These are phyloP conservation scores for Chitala chitala DNA, from an alignment of 2,113 vertebrate genomes.

Conservation along the genomic window DNA sequence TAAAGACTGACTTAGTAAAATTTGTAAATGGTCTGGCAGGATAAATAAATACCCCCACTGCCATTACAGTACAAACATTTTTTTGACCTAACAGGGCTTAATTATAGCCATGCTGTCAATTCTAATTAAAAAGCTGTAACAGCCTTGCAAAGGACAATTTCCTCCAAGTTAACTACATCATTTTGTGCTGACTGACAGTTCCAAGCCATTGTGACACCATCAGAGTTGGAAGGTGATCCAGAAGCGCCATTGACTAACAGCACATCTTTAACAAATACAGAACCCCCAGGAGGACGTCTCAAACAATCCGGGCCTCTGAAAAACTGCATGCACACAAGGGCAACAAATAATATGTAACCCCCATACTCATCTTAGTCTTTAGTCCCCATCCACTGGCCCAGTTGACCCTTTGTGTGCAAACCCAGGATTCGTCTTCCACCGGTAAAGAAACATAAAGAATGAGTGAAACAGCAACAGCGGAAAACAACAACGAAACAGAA, in stretches of 20 bases:
- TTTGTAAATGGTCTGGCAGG: not conserved
- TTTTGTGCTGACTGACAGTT: conserved; percentile 17
- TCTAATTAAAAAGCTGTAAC: conserved; percentile 8
- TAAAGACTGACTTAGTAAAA: no score
- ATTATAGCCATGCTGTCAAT: conserved; percentile 13
- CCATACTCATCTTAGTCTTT: no score
- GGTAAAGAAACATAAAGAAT: no score
- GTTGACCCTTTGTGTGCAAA: no score
- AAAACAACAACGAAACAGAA: no score
- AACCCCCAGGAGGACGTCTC: no score
- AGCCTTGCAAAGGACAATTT: conserved; percentile 4
- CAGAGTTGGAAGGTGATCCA: not conserved
- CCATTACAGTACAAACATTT: conserved; percentile 14
- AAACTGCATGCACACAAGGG: not conserved
- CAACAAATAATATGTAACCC: not conserved
- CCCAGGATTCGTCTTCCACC: no score
- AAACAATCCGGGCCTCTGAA: no score
- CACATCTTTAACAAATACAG: no score
- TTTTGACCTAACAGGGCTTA: conserved; percentile 6
- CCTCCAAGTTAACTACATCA: conserved; percentile 6
- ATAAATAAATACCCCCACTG: not conserved
- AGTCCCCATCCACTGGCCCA: no score
- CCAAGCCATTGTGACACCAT: conserved; percentile 10
- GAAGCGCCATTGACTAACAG: no score
- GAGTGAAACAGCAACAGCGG: no score